Conservation (phyloP, 2,113 vertebrate species). For the Seriola aureovittata region DNA sequence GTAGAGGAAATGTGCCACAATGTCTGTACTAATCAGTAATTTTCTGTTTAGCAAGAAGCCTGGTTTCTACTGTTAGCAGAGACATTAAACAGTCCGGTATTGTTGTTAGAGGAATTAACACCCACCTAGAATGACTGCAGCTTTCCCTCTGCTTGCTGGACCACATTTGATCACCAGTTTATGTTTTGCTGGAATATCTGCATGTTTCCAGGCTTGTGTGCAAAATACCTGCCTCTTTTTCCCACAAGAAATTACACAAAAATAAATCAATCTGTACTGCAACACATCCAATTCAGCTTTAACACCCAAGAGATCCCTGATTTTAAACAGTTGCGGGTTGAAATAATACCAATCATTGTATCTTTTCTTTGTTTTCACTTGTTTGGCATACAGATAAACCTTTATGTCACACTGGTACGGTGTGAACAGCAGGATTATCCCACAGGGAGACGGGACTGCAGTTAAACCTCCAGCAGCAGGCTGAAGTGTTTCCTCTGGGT, state of each 20-base stretch:
- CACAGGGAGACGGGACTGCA: constrained; percentile 54
- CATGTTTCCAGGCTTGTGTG: constrained; percentile 1
- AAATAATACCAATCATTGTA: neutral
- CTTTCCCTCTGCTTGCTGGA: constrained; percentile 14
- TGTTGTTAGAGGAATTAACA: constrained; percentile 48
- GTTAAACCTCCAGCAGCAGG: constrained; percentile 62
- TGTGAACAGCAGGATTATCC: constrained; percentile 31
- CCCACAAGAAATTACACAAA: neutral
- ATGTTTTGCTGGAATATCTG: constrained; percentile 29
- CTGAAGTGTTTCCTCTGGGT: constrained; percentile 58
- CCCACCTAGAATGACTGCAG: constrained; percentile 34
- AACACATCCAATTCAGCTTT: constrained; percentile 1
- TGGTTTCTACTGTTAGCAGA: constrained; percentile 8
- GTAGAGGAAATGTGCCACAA: constrained; percentile 57
- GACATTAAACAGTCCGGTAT: constrained; percentile 42
- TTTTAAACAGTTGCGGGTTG: neutral
- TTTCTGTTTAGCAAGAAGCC: constrained; percentile 44
- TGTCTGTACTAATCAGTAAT: constrained; percentile 41
- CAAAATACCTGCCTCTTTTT: constrained; percentile 13
- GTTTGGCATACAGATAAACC: constrained; percentile 32
- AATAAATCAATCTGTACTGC: constrained; percentile 23
- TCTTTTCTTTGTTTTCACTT: constrained; percentile 24
- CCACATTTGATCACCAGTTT: constrained; percentile 12
- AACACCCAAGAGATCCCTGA: neutral
- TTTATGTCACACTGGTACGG: constrained; percentile 19